Evolutionary conservation across 2,797 vertebrate species (phyloP).

Genomic region (Peromyscus melanophrys): DNA sequence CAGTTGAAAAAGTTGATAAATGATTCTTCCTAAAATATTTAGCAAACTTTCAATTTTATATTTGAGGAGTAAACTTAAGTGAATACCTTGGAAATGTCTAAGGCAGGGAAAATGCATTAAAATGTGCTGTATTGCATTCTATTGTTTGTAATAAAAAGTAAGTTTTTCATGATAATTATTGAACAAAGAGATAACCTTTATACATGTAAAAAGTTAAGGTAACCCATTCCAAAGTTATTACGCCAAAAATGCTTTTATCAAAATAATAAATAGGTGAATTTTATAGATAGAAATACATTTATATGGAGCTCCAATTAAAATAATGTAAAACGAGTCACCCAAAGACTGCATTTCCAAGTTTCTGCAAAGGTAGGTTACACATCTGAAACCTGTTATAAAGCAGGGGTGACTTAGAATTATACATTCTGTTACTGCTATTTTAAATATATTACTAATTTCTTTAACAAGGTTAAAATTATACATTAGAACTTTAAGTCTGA

Average conservation of each 20-base stretch:
- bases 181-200: slow-evolving; percentile 66
- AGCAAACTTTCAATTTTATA: slow-evolving; percentile 64
- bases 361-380: slow-evolving; percentile 54
- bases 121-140: slow-evolving; percentile 38
- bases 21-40: slow-evolving; percentile 55
- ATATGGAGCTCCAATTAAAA: slow-evolving; percentile 48
- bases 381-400: slow-evolving; percentile 62
- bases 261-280: slow-evolving; percentile 49
- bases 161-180: slow-evolving; percentile 68
- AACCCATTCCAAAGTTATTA: slow-evolving; percentile 64
- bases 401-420: slow-evolving; percentile 63
- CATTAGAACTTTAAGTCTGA: slow-evolving; percentile 44
- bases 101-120: neutral
- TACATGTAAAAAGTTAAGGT: slow-evolving; percentile 44
- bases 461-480: slow-evolving; percentile 67
- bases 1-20: slow-evolving; percentile 59
- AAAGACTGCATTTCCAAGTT: slow-evolving; percentile 60
- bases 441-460: slow-evolving; percentile 57
- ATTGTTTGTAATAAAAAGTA: slow-evolving; percentile 66
- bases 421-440: slow-evolving; percentile 48
- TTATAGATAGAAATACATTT: slow-evolving; percentile 67
- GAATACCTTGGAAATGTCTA: slow-evolving; percentile 57
- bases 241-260: slow-evolving; percentile 49
- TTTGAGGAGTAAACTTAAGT: slow-evolving; percentile 47
- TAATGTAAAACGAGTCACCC: slow-evolving; percentile 26